Conservation (phyloP, 2,113 vertebrate genomes). For the Machaerirhynchus nigripectus region DNA sequence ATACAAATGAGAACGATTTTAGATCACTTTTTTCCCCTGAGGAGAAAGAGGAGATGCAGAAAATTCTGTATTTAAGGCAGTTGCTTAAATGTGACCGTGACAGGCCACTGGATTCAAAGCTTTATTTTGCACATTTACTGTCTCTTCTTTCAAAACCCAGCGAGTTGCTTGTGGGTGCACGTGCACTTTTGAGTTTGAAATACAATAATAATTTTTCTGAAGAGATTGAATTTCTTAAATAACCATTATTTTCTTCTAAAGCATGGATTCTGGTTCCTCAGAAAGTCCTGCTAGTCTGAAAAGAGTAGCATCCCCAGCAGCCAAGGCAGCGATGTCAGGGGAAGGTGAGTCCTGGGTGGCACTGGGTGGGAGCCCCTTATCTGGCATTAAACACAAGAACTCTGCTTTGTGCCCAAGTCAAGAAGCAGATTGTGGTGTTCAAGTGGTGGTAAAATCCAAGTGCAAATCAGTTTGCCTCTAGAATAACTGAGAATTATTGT, state of each 20-base stretch:
- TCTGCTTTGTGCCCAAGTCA: background rate
- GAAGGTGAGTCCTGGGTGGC: conserved; percentile 81
- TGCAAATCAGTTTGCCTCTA: background rate
- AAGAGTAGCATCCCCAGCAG: conserved; percentile 87
- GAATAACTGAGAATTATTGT: background rate
- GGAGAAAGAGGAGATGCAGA: background rate
- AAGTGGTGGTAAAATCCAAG: background rate
- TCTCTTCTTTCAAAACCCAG: background rate
- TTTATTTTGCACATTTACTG: background rate
- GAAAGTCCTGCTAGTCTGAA: conserved; percentile 92
- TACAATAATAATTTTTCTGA: background rate
- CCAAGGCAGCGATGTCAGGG: conserved; percentile 80
- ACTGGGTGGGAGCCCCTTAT: background rate
- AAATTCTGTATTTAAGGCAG: background rate
- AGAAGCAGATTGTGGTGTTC: background rate
- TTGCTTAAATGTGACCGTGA: background rate
- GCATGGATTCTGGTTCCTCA: conserved; percentile 87
- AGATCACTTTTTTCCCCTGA: background rate
- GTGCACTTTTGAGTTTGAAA: background rate
- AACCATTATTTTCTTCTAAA: conserved; percentile 58
- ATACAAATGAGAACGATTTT: background rate
- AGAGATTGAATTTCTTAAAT: background rate
- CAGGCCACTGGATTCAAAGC: background rate
- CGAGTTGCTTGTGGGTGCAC: background rate
- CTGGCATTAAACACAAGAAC: background rate